Evolutionary conservation across 2,797 vertebrate species (phyloP), one percentile per base, ranked within the genome.

Genomic region (Eulemur mongoz): DNA sequence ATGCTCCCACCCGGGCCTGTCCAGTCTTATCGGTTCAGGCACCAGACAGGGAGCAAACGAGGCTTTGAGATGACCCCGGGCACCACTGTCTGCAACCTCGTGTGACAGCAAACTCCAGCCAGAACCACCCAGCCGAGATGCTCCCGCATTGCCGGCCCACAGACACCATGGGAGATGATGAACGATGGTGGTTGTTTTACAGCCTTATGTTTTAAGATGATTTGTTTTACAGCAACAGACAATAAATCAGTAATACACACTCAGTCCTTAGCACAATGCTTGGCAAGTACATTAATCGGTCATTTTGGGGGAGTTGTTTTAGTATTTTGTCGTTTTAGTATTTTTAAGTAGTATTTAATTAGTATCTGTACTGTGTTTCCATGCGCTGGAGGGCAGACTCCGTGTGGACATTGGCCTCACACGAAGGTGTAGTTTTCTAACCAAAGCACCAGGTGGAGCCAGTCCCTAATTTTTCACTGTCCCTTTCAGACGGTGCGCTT

Each of bases 381-480:
- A 1, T 40, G 12, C 88, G n/a, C 79, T 65, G 69, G 89, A 93
- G 81, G 63, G 92, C 78, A 43, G 88, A 30, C 63, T n/a, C 5
- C 15, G 4, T 1, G 4, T 25, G 9, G 11, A 38, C 4, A 70
- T 8, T 35, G 13, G 30, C 32, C 18, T 32, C 27, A 11, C 5
- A 15, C 1, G 14, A 15, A 45, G n/a, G 14, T 80, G 61, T 65
- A 76, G 10, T 97, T 92, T 91, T 75, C 70, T 14, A 83, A 23
- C 0, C 0, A 6, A 65, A 82, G 6, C 97, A 83, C 94, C 54
- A 95, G 91, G 65, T 0, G 92, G 95, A 57, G 86, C 79, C 69
- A 94, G 72, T 25, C 17, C 82, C 96, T 85, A 93, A 96, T 48
- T 96, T 95, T 97, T 97, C 43, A 59, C 40, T 67, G 40, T 48